Conservation (phyloP, 1,140 invertebrate genomes). For the Leptopilina clavipes region DNA sequence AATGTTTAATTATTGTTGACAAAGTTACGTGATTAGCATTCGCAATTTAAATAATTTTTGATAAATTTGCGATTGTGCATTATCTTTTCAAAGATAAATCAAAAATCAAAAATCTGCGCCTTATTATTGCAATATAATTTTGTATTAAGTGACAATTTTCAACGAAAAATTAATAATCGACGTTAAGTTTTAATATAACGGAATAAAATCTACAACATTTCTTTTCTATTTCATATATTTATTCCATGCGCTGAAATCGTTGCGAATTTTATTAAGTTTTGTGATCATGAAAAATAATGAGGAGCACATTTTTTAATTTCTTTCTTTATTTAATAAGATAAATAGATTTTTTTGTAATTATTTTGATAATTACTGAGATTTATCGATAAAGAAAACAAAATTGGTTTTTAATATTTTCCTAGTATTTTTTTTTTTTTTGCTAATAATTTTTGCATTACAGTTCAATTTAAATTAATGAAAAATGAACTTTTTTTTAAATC, state of each 20-base stretch:
- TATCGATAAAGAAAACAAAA: too few relatives aligned
- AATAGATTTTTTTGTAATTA: background rate
- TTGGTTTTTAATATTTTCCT: too few relatives aligned
- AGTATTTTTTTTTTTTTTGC: too few relatives aligned
- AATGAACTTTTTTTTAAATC: too few relatives aligned
- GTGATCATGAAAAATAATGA: background rate
- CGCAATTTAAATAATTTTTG: background rate
- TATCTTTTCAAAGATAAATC: too few relatives aligned
- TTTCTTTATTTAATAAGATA: background rate
- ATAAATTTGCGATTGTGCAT: background rate
- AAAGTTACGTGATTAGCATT: background rate
- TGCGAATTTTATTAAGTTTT: conserved; percentile 5
- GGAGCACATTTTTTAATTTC: background rate
- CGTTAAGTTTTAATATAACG: conserved; percentile 10
- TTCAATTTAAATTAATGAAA: too few relatives aligned
- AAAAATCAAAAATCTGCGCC: background rate
- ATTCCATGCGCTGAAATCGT: conserved; percentile 14
- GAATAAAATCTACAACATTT: background rate
- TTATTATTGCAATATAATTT: background rate
- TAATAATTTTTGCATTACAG: too few relatives aligned
- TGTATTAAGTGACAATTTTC: background rate
- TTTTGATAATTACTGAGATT: background rate
- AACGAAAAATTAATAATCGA: background rate
- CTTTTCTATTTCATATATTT: background rate
- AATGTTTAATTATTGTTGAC: conserved; percentile 14